A percentile compares a stretch with the other conserved stretches of the same genome.
These are phyloP conservation scores for Tenthredo livida DNA, from an alignment of 2,888 invertebrate species.

Conservation along the genomic window DNA sequence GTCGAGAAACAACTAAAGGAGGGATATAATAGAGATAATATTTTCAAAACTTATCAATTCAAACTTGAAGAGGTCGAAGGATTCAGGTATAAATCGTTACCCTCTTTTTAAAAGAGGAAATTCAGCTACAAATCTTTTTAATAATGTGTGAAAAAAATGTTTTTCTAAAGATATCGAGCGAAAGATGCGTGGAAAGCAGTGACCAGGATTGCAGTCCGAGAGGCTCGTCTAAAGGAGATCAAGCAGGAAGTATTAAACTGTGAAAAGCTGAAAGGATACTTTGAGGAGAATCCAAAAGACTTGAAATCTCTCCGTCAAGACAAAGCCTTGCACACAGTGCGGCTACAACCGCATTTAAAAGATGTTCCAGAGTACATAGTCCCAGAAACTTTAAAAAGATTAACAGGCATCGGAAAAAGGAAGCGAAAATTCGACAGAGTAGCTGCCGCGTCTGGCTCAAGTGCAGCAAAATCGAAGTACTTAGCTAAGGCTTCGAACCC, in stretches of 20 bases:
- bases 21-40: conserved; percentile 82
- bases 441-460: conserved; percentile 64
- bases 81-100: conserved; percentile 82
- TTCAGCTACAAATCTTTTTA: neutral
- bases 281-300: conserved; percentile 95
- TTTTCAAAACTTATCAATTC: conserved; percentile 92
- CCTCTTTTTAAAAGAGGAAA: neutral
- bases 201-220: conserved; percentile 94
- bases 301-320: conserved; percentile 91
- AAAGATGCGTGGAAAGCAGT: conserved; percentile 97
- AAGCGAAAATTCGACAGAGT: conserved; percentile 73
- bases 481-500: conserved; percentile 73
- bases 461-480: conserved; percentile 70
- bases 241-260: conserved; percentile 95
- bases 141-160: neutral
- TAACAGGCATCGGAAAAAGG: conserved; percentile 79
- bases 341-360: conserved; percentile 90
- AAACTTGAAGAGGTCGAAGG: conserved; percentile 97
- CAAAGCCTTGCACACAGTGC: conserved; percentile 91
- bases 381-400: conserved; percentile 87
- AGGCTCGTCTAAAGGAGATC: conserved; percentile 97
- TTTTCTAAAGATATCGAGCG: conserved; percentile 85
- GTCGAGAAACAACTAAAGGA: conserved; percentile 88
- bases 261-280: conserved; percentile 94
- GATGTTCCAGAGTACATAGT: conserved; percentile 97